Evolutionary conservation across 2,888 invertebrate genomes (phyloP), one percentile per base, ranked within the genome.

Genomic region (Nomada fabriciana): DNA sequence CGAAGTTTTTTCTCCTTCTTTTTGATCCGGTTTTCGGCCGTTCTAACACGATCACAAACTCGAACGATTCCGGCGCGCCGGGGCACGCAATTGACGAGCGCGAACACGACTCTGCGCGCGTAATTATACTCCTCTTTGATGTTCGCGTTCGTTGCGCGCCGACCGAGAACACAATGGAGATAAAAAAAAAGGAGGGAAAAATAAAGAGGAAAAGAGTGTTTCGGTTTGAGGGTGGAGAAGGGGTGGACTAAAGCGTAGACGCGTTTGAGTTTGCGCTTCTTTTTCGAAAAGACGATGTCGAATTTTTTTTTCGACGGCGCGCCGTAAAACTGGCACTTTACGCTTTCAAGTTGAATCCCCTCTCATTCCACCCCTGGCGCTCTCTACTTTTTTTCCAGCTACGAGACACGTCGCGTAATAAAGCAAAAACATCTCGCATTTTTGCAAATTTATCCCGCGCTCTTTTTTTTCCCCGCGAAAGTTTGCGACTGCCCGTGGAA

Each of bases 51-150:
- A 80, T 82, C 81, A 25, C 61, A 20, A 71, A 52, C 53, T 18
- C 50, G 64, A 53, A 59, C 68, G 60, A 72, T 76, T 72, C 20
- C 29, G 25, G 20, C 71, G 64, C 65, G 75, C 42, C 20, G 64
- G 11, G 36, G 52, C 68, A 57, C 53, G 68, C 76, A 82, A 80
- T 82, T 76, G 82, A 69, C 65, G 72, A 76, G 25, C 55, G 63
- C 61, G 60, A 57, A 82, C 76, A 82, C 78, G 70, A 71, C 71
- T 70, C 77, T 20, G 59, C 67, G 57, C 68, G 70, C 78, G 78
- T 83, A 83, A 83, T 83, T 82, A 82, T 75, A 71, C 78, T 61
- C 47, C 63, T 50, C 83, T 83, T 83, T 83, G 83, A 83, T 82
- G 78, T 78, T 67, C 65, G 53, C 64, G 59, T 69, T 63, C 68